These are phyloP conservation scores for Heloderma charlesbogerti DNA, from an alignment of 2,113 vertebrate genomes.

Conservation along the genomic window DNA sequence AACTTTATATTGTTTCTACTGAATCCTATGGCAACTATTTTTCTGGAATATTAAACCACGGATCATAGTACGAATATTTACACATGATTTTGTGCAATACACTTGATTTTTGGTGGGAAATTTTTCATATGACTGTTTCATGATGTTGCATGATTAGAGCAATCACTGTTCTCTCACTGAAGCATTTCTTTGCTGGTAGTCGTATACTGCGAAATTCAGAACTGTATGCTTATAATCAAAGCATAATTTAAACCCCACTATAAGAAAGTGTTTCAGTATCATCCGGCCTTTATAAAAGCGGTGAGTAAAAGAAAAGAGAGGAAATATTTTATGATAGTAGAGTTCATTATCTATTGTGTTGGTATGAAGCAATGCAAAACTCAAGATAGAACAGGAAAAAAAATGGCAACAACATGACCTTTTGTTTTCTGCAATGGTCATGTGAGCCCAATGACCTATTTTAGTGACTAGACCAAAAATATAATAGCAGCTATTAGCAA, in stretches of 20 bases:
- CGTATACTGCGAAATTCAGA: not conserved
- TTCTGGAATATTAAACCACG: not conserved
- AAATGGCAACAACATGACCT: not conserved
- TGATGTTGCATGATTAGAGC: not conserved
- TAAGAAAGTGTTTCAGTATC: not conserved
- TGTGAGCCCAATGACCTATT: not conserved
- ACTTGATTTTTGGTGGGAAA: not conserved
- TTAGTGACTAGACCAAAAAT: not conserved
- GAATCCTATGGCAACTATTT: not conserved
- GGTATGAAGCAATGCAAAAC: not conserved
- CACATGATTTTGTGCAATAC: not conserved
- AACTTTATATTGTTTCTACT: slow-evolving; percentile 7
- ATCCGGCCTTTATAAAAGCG: slow-evolving; percentile 3
- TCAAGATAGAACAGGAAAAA: not conserved
- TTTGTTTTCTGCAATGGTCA: not conserved
- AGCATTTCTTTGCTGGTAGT: not conserved
- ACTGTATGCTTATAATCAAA: not conserved
- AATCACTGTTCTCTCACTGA: not conserved
- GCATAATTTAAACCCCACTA: not conserved
- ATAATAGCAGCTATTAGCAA: not conserved
- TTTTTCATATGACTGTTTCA: not conserved
- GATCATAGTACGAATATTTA: not conserved
- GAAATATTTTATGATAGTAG: not conserved
- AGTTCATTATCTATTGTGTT: slow-evolving; percentile 4
- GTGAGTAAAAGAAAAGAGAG: not conserved